A percentile compares a stretch with the other conserved stretches of the same genome.
These are phyloP conservation scores for Malurus alboscapulatus DNA, from an alignment of 2,113 vertebrate species.

Conservation along the genomic window DNA sequence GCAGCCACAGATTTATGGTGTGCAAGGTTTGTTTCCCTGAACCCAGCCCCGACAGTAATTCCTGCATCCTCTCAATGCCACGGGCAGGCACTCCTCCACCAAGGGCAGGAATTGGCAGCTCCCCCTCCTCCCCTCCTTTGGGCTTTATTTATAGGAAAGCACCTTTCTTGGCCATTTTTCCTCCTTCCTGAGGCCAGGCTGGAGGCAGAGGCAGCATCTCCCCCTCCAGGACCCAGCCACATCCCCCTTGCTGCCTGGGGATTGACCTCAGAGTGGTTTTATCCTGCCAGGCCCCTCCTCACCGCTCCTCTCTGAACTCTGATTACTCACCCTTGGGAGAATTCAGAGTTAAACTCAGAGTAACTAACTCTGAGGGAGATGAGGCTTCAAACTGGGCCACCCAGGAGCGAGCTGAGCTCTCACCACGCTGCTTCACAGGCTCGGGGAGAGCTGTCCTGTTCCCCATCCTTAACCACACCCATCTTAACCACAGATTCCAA, in stretches of 20 bases:
- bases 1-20: neutral
- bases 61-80: neutral
- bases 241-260: neutral
- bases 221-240: neutral
- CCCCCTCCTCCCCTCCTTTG: neutral
- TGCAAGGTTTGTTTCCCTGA: neutral
- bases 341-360: neutral
- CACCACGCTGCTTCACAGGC: neutral
- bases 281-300: neutral
- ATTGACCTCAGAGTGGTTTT: neutral
- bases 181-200: neutral
- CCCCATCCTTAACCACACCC: no score
- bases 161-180: neutral
- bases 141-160: neutral
- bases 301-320: neutral
- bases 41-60: neutral
- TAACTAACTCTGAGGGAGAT: neutral
- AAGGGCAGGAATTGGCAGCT: neutral
- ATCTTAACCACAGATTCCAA: neutral
- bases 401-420: neutral
- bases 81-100: neutral
- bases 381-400: neutral
- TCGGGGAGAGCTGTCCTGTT: neutral
- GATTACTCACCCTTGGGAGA: neutral
- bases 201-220: neutral